phyloP scores from a whole-genome alignment of 2,797 vertebrate species.

The Enteromius treurensis region DNA sequence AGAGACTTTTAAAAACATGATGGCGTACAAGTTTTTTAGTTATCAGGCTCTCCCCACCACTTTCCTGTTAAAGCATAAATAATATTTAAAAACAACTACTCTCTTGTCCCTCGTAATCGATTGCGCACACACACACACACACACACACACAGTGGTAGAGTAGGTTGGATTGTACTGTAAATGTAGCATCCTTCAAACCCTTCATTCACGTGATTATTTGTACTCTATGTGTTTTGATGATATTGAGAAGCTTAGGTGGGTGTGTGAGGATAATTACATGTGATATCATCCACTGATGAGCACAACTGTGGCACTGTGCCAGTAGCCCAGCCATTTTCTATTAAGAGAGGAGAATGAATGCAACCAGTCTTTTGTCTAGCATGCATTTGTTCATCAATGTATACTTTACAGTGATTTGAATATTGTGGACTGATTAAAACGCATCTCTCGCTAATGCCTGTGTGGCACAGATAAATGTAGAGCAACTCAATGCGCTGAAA shows the following conservation, averaged over 20 bases:
- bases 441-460: slow-evolving; percentile 13
- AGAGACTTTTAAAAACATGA: not conserved
- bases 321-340: slow-evolving; percentile 50
- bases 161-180: slow-evolving; percentile 17
- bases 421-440: slow-evolving; percentile 30
- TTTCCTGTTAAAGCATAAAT: not conserved
- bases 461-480: slow-evolving; percentile 16
- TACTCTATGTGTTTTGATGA: slow-evolving; percentile 40
- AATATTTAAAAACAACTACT: not conserved
- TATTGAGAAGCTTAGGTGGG: slow-evolving; percentile 48
- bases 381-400: slow-evolving; percentile 51
- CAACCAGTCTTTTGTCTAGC: slow-evolving; percentile 53
- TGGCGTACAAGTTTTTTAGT: not conserved
- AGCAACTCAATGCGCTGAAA: slow-evolving; percentile 42
- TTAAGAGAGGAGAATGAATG: slow-evolving; percentile 49
- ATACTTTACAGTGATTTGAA: slow-evolving; percentile 43
- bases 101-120: not conserved
- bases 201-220: slow-evolving; percentile 43
- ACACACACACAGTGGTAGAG: not conserved
- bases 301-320: slow-evolving; percentile 56
- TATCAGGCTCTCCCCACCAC: not conserved
- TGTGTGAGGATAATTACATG: slow-evolving; percentile 59
- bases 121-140: not conserved
- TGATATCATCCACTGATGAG: slow-evolving; percentile 58
- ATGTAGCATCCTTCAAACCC: slow-evolving; percentile 1